Evolutionary conservation across 2,113 vertebrate genomes (phyloP).

Genomic region (Chaetorhynchus papuensis): DNA sequence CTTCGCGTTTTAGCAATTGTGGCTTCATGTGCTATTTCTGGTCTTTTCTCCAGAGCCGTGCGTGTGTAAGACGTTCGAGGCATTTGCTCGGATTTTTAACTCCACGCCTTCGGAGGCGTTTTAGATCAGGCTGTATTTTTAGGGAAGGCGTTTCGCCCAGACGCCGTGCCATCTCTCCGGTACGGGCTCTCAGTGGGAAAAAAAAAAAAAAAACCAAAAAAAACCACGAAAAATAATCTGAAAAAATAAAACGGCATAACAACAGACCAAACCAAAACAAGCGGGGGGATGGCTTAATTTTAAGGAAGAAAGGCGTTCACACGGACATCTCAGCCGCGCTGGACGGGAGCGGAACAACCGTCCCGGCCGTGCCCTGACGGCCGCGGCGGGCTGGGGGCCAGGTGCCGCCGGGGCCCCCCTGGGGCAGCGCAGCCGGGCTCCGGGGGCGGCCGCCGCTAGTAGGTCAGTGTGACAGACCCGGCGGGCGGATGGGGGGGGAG

Average conservation of each 20-base stretch:
- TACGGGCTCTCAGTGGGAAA: neutral
- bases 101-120: slow-evolving; percentile 63
- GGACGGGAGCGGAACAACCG: neutral
- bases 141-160: slow-evolving; percentile 54
- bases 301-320: neutral
- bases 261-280: neutral
- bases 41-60: slow-evolving; percentile 66
- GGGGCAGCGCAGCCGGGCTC: neutral
- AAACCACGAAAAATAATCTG: neutral
- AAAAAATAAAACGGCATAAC: neutral
- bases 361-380: neutral
- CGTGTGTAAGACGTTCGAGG: slow-evolving; percentile 64
- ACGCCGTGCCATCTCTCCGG: neutral
- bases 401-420: neutral
- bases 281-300: neutral
- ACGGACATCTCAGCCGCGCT: neutral
- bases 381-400: neutral
- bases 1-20: slow-evolving; percentile 68
- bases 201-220: neutral
- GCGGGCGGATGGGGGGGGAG: too few species aligned
- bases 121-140: slow-evolving; percentile 72
- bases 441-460: neutral
- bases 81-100: slow-evolving; percentile 69
- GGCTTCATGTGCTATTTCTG: slow-evolving; percentile 75
- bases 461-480: too few species aligned